These are phyloP conservation scores for Sitta carolinensis DNA, from an alignment of 2,797 vertebrate species.

Conservation along the genomic window DNA sequence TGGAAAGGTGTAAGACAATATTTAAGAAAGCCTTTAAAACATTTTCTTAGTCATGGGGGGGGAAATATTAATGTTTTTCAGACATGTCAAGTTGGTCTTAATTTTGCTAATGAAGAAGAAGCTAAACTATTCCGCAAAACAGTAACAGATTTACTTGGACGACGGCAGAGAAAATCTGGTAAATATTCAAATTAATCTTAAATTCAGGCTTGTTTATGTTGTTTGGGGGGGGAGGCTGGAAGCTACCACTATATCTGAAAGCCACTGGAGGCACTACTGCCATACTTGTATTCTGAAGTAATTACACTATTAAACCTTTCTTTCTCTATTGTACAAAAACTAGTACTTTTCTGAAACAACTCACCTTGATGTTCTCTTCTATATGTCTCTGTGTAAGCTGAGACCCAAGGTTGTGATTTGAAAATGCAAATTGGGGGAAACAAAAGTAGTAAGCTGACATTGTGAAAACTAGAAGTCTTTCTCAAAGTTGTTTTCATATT, in stretches of 20 bases:
- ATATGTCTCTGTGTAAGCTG: not conserved
- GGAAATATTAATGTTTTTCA: constrained; percentile 71
- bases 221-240: not conserved
- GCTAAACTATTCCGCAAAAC: constrained; percentile 89
- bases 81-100: constrained; percentile 94
- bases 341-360: not conserved
- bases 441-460: not conserved
- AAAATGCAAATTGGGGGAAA: not conserved
- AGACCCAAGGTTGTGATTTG: not conserved
- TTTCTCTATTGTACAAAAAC: not conserved
- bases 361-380: not conserved
- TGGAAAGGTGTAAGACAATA: not conserved
- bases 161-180: constrained; percentile 93
- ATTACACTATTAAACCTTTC: not conserved
- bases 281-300: not conserved
- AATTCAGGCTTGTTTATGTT: constrained; percentile 9
- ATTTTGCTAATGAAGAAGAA: constrained; percentile 97
- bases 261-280: not conserved
- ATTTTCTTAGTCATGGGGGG: constrained; percentile 21
- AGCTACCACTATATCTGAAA: not conserved
- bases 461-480: not conserved
- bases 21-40: constrained; percentile 18
- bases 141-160: constrained; percentile 87
- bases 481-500: not conserved
- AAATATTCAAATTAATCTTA: constrained; percentile 49